phyloP scores from a whole-genome alignment of 2,888 invertebrate genomes.

The Thecophora atra region DNA sequence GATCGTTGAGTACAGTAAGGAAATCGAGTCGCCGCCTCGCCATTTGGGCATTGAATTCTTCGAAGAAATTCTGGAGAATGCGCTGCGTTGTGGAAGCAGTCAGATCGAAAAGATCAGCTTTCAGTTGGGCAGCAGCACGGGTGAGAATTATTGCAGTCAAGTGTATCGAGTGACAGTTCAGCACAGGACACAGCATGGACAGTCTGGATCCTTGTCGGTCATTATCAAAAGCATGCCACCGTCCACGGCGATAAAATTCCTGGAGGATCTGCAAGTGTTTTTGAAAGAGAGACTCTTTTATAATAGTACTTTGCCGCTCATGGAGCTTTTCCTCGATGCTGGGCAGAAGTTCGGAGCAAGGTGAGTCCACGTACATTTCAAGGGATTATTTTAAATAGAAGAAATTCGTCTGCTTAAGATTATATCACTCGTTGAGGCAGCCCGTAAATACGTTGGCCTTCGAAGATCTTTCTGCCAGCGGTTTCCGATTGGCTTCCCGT shows the following conservation, averaged over 20 bases:
- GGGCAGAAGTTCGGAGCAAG: conserved; percentile 55
- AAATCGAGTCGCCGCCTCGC: conserved; percentile 46
- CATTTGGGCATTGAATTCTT: conserved; percentile 55
- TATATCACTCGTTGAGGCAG: conserved; percentile 51
- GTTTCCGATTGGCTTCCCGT: conserved; percentile 68
- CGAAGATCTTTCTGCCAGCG: conserved; percentile 64
- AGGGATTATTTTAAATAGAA: no score
- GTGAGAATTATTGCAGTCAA: conserved; percentile 61
- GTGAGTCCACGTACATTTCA: conserved; percentile 43
- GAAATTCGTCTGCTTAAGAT: conserved; percentile 46
- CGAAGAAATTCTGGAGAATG: conserved; percentile 54
- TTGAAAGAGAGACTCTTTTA: conserved; percentile 65
- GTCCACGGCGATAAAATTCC: conserved; percentile 48
- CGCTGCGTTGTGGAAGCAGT: conserved; percentile 48
- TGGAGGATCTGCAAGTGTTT: conserved; percentile 65
- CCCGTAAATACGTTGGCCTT: conserved; percentile 57
- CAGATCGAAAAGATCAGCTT: conserved; percentile 46
- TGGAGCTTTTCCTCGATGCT: conserved; percentile 62
- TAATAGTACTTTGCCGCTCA: conserved; percentile 60
- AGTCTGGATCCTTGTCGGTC: conserved; percentile 35
- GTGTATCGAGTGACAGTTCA: conserved; percentile 55
- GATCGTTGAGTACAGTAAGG: conserved; percentile 51
- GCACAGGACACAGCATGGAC: conserved; percentile 38
- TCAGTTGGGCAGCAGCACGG: conserved; percentile 53
- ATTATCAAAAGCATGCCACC: conserved; percentile 54